A percentile compares a stretch with the other conserved stretches of the same genome.
These are phyloP conservation scores for Laterallus jamaicensis DNA, from an alignment of 2,113 vertebrate species.

Conservation along the genomic window DNA sequence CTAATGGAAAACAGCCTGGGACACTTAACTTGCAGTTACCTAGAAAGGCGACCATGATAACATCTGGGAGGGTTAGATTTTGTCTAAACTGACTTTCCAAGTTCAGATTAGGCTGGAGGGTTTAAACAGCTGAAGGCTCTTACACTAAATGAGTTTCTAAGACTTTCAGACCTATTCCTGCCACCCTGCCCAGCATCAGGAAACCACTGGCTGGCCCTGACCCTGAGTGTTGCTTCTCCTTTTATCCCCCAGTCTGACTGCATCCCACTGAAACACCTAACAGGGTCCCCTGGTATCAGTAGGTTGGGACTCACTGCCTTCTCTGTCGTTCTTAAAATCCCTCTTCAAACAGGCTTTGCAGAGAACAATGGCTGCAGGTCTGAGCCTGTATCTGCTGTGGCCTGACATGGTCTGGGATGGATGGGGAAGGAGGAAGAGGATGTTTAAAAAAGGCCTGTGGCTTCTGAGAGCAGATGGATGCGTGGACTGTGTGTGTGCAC, in stretches of 20 bases:
- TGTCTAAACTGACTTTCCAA: neutral
- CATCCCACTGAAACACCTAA: neutral
- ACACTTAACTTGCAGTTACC: neutral
- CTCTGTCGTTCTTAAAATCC: neutral
- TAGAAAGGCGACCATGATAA: neutral
- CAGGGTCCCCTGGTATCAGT: fast-evolving
- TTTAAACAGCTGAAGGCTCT: neutral
- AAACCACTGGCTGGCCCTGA: neutral
- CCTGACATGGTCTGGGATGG: fast-evolving
- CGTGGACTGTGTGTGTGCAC: no score
- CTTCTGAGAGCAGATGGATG: neutral
- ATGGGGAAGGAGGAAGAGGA: neutral
- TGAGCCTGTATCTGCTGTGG: fast-evolving
- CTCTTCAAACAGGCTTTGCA: neutral
- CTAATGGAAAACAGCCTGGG: neutral
- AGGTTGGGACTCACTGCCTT: neutral
- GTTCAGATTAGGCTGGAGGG: neutral
- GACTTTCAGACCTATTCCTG: neutral
- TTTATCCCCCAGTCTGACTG: neutral
- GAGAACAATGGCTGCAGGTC: neutral
- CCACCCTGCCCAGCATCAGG: no score
- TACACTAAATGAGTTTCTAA: neutral
- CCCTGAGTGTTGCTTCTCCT: no score
- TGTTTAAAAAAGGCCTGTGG: neutral
- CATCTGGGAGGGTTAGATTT: neutral